Percentiles rank a stretch among this genome's conserved stretches.
Conservation (phyloP, 2,797 vertebrate species). For the Trematomus bernacchii region DNA sequence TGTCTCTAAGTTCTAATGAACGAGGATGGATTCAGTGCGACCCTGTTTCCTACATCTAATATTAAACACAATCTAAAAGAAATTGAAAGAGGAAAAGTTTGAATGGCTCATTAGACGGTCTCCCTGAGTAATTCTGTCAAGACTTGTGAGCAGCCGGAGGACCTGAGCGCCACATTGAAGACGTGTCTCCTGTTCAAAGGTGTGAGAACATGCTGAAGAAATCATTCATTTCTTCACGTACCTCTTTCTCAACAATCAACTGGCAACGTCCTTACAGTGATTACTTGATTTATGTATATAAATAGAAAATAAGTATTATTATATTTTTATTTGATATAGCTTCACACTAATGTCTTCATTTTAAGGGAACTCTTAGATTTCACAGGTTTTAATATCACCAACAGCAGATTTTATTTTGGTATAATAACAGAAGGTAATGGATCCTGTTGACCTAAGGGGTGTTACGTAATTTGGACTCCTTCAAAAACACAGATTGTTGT, state of each 20-base stretch:
- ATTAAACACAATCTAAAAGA: neutral
- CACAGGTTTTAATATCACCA: neutral
- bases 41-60: slow-evolving; percentile 15
- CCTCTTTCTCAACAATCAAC: neutral
- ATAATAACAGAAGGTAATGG: too few species aligned
- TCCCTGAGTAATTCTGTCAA: slow-evolving; percentile 9
- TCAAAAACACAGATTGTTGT: neutral
- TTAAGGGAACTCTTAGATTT: neutral
- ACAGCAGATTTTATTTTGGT: neutral
- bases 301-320: neutral
- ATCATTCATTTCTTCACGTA: too few species aligned
- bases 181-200: neutral
- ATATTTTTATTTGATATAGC: neutral
- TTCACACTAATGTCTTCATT: neutral
- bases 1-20: neutral
- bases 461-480: neutral
- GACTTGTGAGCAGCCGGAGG: slow-evolving; percentile 1
- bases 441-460: neutral
- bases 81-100: neutral
- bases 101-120: slow-evolving; percentile 1
- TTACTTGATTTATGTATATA: neutral
- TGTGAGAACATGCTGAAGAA: neutral
- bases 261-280: neutral
- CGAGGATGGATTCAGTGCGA: neutral
- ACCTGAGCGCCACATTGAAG: neutral